Percentiles rank a stretch among this genome's conserved stretches.
Conservation (phyloP, 2,888 invertebrate species). For the Agriopis marginaria region DNA sequence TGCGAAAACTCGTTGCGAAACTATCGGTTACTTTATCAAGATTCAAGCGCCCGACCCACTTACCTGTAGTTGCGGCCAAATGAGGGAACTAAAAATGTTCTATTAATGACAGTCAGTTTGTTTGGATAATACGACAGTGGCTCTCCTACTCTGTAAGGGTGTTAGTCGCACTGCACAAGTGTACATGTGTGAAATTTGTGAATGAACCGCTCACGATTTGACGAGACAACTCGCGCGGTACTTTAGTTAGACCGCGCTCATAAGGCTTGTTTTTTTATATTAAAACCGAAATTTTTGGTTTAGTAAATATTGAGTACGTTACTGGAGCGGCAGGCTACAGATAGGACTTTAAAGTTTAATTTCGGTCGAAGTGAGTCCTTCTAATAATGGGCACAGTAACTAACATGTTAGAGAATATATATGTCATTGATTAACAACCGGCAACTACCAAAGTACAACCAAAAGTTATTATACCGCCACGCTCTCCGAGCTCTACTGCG, state of each 20-base stretch:
- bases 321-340: too few relatives aligned
- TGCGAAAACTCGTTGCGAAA: constrained; percentile 44
- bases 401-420: too few relatives aligned
- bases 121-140: background rate
- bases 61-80: background rate
- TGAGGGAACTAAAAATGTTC: background rate
- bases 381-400: too few relatives aligned
- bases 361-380: too few relatives aligned
- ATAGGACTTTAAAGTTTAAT: too few relatives aligned
- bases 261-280: background rate
- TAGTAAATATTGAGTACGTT: too few relatives aligned
- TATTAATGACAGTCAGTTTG: background rate
- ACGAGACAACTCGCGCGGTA: background rate
- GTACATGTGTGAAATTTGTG: constrained; percentile 35
- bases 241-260: constrained; percentile 13
- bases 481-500: too few relatives aligned
- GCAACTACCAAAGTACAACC: too few relatives aligned
- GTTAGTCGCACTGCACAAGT: background rate
- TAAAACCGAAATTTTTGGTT: too few relatives aligned
- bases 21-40: constrained; percentile 48
- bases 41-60: constrained; percentile 16
- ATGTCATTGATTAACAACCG: too few relatives aligned
- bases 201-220: constrained; percentile 51
- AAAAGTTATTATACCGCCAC: too few relatives aligned
- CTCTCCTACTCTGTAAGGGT: background rate